Evolutionary conservation across 2,888 invertebrate species (phyloP), one percentile per base, ranked within the genome.

Genomic region (Oscheius sp.): DNA sequence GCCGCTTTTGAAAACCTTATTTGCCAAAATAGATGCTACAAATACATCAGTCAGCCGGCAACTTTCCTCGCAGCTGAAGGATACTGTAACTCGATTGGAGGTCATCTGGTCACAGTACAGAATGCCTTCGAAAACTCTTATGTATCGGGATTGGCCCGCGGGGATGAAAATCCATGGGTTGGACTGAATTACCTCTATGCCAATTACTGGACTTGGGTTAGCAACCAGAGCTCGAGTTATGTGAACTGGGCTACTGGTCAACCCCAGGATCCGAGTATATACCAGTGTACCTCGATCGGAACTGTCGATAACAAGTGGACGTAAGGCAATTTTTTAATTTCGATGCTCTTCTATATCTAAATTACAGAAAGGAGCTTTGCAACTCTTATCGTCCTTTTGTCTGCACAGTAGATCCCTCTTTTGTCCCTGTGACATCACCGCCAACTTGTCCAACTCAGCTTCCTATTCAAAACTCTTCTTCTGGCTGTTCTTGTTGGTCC

Each of bases 291-390:
- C 3, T 21, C 53, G 4, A 57, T 32, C 29, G 7, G n/a, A 33
- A 57, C 10, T 33, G 29, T 10, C 29, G 29, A 29, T 33, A 57
- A 29, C 29, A 29, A 3, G 9, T 57, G 57, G 57, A 57, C 57
- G 57, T 57, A 10, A 29, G 57, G 21, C 21, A 21, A 21, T 21
- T 29, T 21, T 21, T 21, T 21, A 21, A 21, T 0, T 21, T 21
- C 21, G 21, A 21, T 21, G 21, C 21, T 21, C 21, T 21, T 21
- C 21, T 21, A 21, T 21, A 21, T 21, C 21, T 21, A 21, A 57
- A 57, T 2, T 29, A 21, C 33, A 57, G 57, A 29, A 57, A 57
- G 29, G 57, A 57, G 57, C 7, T 57, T 33, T 57, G 57, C 57
- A 57, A 29, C 29, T 10, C 29, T 33, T 10, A 57, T 29, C 10